phyloP scores from a whole-genome alignment of 2,113 vertebrate species.

The Chionodraco myersi region DNA sequence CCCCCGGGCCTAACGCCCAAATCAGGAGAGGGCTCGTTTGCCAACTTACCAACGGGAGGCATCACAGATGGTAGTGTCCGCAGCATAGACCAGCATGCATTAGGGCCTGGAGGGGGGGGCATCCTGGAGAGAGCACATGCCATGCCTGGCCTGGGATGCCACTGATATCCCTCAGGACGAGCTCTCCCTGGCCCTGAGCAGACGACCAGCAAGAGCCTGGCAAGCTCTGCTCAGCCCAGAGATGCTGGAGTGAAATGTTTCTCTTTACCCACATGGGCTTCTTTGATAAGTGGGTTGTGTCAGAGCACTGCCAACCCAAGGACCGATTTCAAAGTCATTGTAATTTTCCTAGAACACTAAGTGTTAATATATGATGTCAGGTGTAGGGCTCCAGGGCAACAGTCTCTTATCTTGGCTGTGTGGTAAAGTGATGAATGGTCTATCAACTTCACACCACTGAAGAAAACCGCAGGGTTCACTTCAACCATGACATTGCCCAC shows the following conservation, averaged over 20 bases:
- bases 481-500: constrained; percentile 57
- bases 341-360: constrained; percentile 55
- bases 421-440: constrained; percentile 72
- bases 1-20: constrained; percentile 70
- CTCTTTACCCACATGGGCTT: constrained; percentile 52
- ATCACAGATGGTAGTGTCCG: constrained; percentile 82
- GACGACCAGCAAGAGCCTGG: constrained; percentile 67
- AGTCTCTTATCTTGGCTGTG: constrained; percentile 64
- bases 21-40: constrained; percentile 69
- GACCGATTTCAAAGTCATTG: constrained; percentile 60
- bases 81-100: constrained; percentile 69
- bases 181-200: constrained; percentile 60
- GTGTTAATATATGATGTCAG: constrained; percentile 64
- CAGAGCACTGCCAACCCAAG: constrained; percentile 29
- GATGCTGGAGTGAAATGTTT: constrained; percentile 45
- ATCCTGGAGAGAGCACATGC: constrained; percentile 68
- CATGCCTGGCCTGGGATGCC: constrained; percentile 68
- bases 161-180: constrained; percentile 66
- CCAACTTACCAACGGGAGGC: constrained; percentile 77
- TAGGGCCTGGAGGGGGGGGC: constrained; percentile 22
- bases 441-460: constrained; percentile 59
- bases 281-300: constrained; percentile 62
- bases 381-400: constrained; percentile 55
- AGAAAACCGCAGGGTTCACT: constrained; percentile 48
- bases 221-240: constrained; percentile 37